Base-by-base conservation (phyloP, 1,140 invertebrate species). In the Neoseiulus cucumeris region DNA sequence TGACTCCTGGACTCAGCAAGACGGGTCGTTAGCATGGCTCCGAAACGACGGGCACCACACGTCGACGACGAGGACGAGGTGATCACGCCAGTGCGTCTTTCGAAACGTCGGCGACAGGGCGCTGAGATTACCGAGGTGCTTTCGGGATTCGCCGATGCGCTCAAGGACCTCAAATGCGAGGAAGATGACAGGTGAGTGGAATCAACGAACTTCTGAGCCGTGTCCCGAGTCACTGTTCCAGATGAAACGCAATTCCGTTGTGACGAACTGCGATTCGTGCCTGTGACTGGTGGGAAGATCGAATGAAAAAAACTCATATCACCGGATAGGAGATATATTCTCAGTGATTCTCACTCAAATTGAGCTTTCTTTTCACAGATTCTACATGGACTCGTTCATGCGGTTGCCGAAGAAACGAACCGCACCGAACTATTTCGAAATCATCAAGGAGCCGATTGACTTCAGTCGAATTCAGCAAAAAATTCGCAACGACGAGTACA, bases 381-480 rank as follows among this genome's bases (percentile, higher is more conserved):
- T 44, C n/a, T 51, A 44, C 30, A 22, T 66, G 9, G 30, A 66
- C 18, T 28, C 33, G 14, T 66, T 64, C 59, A 39, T 44, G n/a
- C 65, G 47, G 17, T 7, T 55, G 22, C 39, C 30, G n/a, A 39
- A 44, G 47, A 66, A 59, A 25, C 51, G 51, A 2, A 29, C 33
- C 39, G 64, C 69, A 22, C 77, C 79, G 7, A 77, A 80, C 67
- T 81, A 80, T 69, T 79, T 80, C 71, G 77, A 79, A 65, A 72
- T 76, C 64, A 90, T 97, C 9, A 81, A 83, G 7, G 87, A 89
- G 75, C 91, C 92, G 14, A 96, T 96, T 72, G 92, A 96, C 76
- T 78, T 97, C 68, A 75, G 94, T 25, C 87, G 89, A 78, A 89
- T 94, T 25, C 91, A 95, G 76, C 91, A 96, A 72, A 96, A 95